Conservation (phyloP, 1,140 invertebrate genomes). For the Steinernema khuongi region DNA sequence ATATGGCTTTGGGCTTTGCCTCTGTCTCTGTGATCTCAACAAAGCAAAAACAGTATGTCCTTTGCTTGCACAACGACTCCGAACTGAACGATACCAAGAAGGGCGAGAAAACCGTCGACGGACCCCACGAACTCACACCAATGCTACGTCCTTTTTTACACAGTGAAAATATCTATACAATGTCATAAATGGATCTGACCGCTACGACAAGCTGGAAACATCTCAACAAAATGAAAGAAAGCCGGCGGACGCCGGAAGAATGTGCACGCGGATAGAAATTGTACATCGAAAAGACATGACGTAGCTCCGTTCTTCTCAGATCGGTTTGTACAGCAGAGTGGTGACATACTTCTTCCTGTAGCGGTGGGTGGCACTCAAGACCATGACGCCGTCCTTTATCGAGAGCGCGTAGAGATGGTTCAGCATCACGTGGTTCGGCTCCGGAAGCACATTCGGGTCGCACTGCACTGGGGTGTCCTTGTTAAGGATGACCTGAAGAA, state of each 20-base stretch:
- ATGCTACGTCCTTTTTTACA: neutral
- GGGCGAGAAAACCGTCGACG: too few species aligned
- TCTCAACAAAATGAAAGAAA: neutral
- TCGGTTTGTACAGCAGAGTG: constrained; percentile 92
- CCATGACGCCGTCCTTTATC: constrained; percentile 99
- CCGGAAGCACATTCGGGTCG: constrained; percentile 93
- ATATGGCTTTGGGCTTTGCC: too few species aligned
- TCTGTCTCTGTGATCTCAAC: too few species aligned
- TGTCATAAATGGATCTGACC: neutral
- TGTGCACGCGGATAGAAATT: constrained; percentile 8
- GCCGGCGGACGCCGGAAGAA: neutral
- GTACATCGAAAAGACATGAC: neutral
- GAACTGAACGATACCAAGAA: too few species aligned
- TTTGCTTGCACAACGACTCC: too few species aligned
- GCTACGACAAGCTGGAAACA: neutral
- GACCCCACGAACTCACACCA: neutral
- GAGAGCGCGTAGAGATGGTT: constrained; percentile 99
- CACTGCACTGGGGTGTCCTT: constrained; percentile 90
- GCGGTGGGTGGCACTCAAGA: constrained; percentile 84
- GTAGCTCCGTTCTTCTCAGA: constrained; percentile 26
- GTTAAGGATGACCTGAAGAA: constrained; percentile 91
- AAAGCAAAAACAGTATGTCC: too few species aligned
- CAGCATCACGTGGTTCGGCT: constrained; percentile 98
- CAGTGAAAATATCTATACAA: neutral
- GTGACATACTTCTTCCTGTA: constrained; percentile 99